Base-by-base conservation (phyloP, 1,140 invertebrate species). In the Megathymus violae region DNA sequence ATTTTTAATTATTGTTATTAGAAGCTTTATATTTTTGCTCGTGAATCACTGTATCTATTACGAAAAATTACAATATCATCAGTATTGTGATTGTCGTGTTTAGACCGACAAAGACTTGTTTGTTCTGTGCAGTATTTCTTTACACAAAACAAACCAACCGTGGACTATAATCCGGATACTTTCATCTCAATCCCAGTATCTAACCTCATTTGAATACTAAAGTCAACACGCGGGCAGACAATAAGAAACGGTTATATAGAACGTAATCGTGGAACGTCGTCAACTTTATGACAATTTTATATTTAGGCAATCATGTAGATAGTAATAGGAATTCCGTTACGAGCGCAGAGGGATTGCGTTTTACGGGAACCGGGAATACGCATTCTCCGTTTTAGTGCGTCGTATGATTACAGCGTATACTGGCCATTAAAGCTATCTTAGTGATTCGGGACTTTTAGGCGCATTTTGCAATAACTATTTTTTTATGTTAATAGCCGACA, bases 271-370 rank as follows among this genome's bases (percentile, higher is more conserved):
- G 15, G 4, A 7, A 1, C 48, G 16, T 41, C 36, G 17, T 31
- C 15, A 34, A 56, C 17, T 63, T 67, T 44, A 68, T 27, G 61
- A 16, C 31, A 58, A 62, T 71, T 75, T 75, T 75, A 69, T 69
- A 63, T 67, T 64, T 52, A 56, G 38, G 50, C 63, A 68, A 68
- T 69, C 64, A 67, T 62, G 59, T 19, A 52, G 69, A 69, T 68
- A 64, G 50, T 40, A 19, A 71, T 63, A 47, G 31, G 38, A 22
- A 40, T 47, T 46, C 34, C 46, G 59, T 72, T 70, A 70, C 67
- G 62, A 67, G 62, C 60, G 36, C 16, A 64, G 43, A 31, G 67
- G 64, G 41, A 64, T 62, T 56, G 17, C 44, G 43, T 64, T 67
- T 68, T 71, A 71, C 50, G 62, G 19, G 52, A 56, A 56, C 19